These are phyloP conservation scores for Clostera curtula DNA, from an alignment of 2,888 invertebrate species.

Conservation along the genomic window DNA sequence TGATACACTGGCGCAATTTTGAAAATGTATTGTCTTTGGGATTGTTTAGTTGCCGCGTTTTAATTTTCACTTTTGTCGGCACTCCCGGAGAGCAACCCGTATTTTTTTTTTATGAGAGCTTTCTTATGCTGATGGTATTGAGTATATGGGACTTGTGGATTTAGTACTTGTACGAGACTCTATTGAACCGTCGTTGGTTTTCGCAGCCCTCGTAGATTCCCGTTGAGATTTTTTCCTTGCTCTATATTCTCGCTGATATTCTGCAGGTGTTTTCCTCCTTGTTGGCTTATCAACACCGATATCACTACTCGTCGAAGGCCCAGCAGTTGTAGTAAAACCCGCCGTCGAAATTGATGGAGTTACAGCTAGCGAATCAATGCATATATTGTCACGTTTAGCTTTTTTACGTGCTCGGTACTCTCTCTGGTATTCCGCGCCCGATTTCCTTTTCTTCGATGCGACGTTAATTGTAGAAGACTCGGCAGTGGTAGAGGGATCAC, in stretches of 20 bases:
- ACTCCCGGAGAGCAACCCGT: too few species aligned
- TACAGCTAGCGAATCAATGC: slow-evolving; percentile 1
- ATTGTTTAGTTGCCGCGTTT: too few species aligned
- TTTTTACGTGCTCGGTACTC: slow-evolving; percentile 5
- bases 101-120: too few species aligned
- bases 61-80: too few species aligned
- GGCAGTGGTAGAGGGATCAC: slow-evolving; percentile 1
- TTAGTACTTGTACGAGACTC: too few species aligned
- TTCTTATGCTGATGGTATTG: too few species aligned
- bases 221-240: slow-evolving; percentile 1
- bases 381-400: slow-evolving; percentile 3
- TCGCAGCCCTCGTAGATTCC: neutral
- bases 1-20: too few species aligned
- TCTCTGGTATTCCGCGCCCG: slow-evolving; percentile 7
- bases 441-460: slow-evolving; percentile 6
- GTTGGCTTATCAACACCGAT: neutral
- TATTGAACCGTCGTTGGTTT: neutral
- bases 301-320: slow-evolving; percentile 4
- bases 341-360: too few species aligned
- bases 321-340: neutral
- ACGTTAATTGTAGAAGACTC: slow-evolving; percentile 1
- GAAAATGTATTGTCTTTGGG: too few species aligned
- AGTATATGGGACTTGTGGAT: too few species aligned
- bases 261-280: slow-evolving; percentile 4
- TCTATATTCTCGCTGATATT: slow-evolving; percentile 5